Conservation (phyloP, 2,888 invertebrate genomes). For the Hyalella azteca region DNA sequence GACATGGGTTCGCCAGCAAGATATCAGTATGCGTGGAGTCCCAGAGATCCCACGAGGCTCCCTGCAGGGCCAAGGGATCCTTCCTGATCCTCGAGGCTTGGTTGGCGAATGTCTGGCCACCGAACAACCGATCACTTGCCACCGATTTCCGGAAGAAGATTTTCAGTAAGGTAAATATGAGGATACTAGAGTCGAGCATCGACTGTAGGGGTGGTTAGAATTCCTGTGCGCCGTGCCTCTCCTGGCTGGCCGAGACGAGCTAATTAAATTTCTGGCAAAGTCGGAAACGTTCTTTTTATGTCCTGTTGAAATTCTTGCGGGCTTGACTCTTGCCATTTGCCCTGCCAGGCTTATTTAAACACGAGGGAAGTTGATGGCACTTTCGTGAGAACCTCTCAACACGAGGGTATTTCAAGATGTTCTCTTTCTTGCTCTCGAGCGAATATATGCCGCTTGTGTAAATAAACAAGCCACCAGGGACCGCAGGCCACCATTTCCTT, state of each 20-base stretch:
- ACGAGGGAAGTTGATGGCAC: background rate
- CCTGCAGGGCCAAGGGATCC: background rate
- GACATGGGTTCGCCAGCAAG: too few species aligned
- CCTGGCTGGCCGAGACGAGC: too few species aligned
- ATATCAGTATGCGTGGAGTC: background rate
- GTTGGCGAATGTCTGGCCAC: too few species aligned
- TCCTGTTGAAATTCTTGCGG: constrained; percentile 36
- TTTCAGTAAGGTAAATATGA: too few species aligned
- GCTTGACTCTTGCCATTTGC: background rate
- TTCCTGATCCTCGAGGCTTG: too few species aligned
- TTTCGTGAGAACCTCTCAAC: background rate
- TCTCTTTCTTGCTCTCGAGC: background rate
- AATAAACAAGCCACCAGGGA: constrained; percentile 2
- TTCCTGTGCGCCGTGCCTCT: constrained; percentile 25
- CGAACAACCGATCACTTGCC: too few species aligned
- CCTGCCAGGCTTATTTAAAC: constrained; percentile 15
- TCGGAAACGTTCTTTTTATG: constrained; percentile 36
- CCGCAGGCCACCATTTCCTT: background rate
- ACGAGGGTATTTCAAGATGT: constrained; percentile 1
- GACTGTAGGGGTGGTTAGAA: constrained; percentile 12
- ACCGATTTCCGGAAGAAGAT: too few species aligned
- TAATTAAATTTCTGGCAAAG: constrained; percentile 36
- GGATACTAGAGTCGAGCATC: background rate
- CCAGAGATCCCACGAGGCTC: background rate
- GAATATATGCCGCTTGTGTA: constrained; percentile 9